phyloP scores from a whole-genome alignment of 2,113 vertebrate genomes.

The Mobula hypostoma region DNA sequence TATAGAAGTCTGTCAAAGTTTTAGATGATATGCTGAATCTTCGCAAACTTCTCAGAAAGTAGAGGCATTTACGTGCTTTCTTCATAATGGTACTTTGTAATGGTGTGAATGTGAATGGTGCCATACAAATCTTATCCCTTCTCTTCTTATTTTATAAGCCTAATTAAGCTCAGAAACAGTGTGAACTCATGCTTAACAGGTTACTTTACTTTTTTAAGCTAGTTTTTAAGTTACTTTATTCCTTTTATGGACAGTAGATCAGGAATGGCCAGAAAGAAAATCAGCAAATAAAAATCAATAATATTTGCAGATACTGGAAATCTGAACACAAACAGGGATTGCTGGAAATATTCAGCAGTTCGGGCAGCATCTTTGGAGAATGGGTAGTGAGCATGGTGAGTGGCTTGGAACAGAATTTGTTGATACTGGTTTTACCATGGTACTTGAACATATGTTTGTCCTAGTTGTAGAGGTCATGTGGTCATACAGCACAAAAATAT shows the following conservation, averaged over 20 bases:
- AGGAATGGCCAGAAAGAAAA: neutral
- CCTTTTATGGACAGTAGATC: neutral
- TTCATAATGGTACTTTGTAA: no score
- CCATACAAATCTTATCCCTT: neutral
- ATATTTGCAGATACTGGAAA: no score
- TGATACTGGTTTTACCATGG: neutral
- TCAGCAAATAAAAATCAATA: no score
- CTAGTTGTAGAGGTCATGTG: neutral
- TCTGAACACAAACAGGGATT: no score
- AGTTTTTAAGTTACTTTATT: neutral
- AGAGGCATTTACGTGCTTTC: no score
- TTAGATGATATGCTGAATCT: no score
- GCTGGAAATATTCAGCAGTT: neutral
- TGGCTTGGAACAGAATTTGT: neutral
- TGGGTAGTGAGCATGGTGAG: neutral
- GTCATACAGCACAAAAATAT: no score
- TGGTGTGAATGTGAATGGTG: neutral
- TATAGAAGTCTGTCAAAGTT: no score
- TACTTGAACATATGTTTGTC: neutral
- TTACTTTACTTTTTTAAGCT: neutral
- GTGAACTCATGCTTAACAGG: neutral
- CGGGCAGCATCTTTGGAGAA: neutral
- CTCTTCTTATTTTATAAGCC: neutral
- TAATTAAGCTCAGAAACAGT: neutral
- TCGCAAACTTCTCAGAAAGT: no score